These are phyloP conservation scores for Calonectris borealis DNA, from an alignment of 2,113 vertebrate species.

Conservation along the genomic window DNA sequence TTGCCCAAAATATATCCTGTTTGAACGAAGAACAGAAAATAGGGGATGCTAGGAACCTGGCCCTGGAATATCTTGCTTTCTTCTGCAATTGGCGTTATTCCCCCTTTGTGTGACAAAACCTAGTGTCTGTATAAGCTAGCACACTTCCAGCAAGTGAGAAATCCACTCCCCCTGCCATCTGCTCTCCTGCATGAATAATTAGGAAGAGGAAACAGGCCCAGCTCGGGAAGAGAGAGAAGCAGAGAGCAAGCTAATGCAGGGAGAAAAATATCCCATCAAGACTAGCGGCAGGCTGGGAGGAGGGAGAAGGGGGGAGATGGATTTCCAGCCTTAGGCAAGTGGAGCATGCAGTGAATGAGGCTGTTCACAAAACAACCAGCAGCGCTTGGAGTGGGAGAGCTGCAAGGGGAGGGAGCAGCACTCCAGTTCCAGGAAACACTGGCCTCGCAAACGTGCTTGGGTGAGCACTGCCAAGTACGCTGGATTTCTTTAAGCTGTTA, in stretches of 20 bases:
- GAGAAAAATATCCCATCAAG: background rate
- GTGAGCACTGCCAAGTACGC: accelerated
- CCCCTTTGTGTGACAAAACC: background rate
- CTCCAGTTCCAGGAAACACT: accelerated
- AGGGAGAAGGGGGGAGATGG: background rate
- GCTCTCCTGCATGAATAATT: conserved; percentile 34
- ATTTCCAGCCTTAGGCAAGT: background rate
- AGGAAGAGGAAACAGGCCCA: background rate
- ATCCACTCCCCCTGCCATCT: conserved; percentile 54
- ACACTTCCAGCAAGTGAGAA: background rate
- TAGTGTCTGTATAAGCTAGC: conserved; percentile 18
- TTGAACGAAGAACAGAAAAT: background rate
- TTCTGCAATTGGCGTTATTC: background rate
- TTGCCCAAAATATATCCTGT: background rate
- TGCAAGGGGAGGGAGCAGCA: background rate
- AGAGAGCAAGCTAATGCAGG: background rate
- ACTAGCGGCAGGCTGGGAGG: background rate
- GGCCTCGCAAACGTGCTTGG: accelerated
- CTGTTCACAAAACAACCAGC: background rate
- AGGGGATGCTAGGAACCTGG: background rate
- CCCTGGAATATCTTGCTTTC: background rate
- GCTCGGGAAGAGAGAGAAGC: background rate
- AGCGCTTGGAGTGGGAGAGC: background rate
- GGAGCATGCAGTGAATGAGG: background rate
- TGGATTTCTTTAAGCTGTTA: background rate